Evolutionary conservation across 2,888 invertebrate species (phyloP).

Genomic region (Lasioglossum vierecki): DNA sequence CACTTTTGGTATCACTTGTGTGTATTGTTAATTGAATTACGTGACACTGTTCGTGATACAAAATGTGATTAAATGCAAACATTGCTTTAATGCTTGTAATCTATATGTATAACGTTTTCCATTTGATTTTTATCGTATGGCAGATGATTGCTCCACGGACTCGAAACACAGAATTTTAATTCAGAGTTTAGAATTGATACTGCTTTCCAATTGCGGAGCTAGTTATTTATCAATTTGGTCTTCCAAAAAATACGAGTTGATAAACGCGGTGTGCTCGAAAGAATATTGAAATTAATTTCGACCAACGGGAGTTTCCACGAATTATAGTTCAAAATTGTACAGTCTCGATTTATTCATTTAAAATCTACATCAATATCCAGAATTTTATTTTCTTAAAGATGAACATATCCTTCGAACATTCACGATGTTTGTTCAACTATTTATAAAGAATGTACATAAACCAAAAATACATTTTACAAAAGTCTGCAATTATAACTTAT

Average conservation of each 20-base stretch:
- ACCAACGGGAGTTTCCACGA: too few relatives aligned
- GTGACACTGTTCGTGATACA: slow-evolving; percentile 8
- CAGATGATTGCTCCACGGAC: not conserved
- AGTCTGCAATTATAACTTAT: not conserved
- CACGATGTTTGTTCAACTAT: not conserved
- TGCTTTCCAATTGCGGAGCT: not conserved
- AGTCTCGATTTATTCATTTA: not conserved
- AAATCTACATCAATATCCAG: not conserved
- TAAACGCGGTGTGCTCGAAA: not conserved
- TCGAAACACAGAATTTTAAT: not conserved
- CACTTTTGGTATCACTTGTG: not conserved
- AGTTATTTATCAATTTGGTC: not conserved
- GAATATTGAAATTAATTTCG: not conserved
- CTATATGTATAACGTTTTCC: not conserved
- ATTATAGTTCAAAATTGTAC: not conserved
- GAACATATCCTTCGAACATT: not conserved
- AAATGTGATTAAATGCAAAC: slow-evolving; percentile 16
- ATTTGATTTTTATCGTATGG: slow-evolving; percentile 1
- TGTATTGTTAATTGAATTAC: slow-evolving; percentile 16
- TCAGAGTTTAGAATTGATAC: not conserved
- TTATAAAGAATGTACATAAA: not conserved
- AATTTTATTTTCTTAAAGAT: not conserved
- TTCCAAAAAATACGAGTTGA: not conserved
- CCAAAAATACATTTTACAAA: not conserved
- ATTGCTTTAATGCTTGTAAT: slow-evolving; percentile 1